Evolutionary conservation across 2,797 vertebrate genomes (phyloP).

Genomic region (Perodicticus potto): DNA sequence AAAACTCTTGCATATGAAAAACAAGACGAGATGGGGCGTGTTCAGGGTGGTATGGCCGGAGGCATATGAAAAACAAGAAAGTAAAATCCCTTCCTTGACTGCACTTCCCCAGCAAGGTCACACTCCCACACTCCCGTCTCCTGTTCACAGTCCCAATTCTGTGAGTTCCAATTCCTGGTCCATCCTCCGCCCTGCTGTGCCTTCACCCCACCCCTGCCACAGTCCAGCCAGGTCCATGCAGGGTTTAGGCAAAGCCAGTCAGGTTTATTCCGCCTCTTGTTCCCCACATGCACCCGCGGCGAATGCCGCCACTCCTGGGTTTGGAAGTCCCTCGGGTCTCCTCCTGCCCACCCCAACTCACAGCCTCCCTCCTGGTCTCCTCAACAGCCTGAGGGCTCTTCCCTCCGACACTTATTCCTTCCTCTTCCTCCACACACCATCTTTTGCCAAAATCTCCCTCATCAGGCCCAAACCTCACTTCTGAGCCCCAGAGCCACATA

Average conservation of each 20-base stretch:
- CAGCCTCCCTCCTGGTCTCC: neutral
- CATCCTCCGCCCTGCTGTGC: too few relatives aligned
- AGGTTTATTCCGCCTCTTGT: neutral
- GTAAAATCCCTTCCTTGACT: neutral
- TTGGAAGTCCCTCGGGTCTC: neutral
- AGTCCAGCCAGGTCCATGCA: too few relatives aligned
- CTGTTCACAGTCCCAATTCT: neutral
- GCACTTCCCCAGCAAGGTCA: neutral
- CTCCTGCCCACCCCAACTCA: neutral
- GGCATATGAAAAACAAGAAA: neutral
- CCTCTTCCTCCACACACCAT: neutral
- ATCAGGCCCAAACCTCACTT: neutral
- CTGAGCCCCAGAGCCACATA: neutral
- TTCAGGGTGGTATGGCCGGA: too few relatives aligned
- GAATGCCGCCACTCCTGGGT: neutral
- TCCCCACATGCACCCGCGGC: fast-evolving
- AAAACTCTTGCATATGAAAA: neutral
- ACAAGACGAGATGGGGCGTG: too few relatives aligned
- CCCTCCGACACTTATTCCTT: neutral
- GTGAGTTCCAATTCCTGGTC: neutral
- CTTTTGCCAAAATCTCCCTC: neutral
- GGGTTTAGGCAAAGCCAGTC: neutral
- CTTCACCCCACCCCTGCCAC: too few relatives aligned
- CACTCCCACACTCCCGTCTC: neutral
- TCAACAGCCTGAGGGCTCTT: neutral